phyloP scores from a whole-genome alignment of 2,888 invertebrate species.

The Xestia c-nigrum region DNA sequence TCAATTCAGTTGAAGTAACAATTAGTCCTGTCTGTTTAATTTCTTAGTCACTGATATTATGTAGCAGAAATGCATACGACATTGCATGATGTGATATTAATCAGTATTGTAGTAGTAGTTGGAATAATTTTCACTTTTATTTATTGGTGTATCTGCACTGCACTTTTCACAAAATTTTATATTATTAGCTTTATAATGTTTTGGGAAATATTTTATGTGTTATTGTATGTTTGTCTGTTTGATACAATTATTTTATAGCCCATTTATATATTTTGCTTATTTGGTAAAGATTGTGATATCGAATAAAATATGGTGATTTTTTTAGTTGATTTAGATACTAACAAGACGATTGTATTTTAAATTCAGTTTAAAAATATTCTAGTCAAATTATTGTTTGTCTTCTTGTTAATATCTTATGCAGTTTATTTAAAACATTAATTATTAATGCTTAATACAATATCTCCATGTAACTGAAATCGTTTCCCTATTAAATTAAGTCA shows the following conservation, averaged over 20 bases:
- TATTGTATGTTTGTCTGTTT: conserved; percentile 46
- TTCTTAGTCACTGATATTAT: conserved; percentile 23
- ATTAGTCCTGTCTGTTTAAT: conserved; percentile 5
- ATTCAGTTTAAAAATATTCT: not conserved
- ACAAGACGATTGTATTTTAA: conserved; percentile 9
- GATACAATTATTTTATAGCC: conserved; percentile 22
- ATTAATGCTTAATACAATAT: conserved; percentile 11
- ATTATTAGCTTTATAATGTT: conserved; percentile 56
- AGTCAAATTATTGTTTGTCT: not conserved
- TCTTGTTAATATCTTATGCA: not conserved
- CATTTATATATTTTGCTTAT: conserved; percentile 42
- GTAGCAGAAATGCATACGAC: conserved; percentile 61
- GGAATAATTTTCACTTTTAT: conserved; percentile 48
- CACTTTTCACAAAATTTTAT: conserved; percentile 66
- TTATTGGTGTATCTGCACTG: conserved; percentile 68
- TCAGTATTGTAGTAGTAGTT: conserved; percentile 54
- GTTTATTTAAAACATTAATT: not conserved
- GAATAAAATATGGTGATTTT: not conserved
- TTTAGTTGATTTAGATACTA: conserved; percentile 20
- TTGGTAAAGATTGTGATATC: conserved; percentile 17
- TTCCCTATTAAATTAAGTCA: not conserved
- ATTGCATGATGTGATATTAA: conserved; percentile 62
- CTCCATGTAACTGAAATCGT: not conserved
- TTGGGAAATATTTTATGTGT: conserved; percentile 54
- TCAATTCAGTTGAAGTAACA: not conserved